Conservation (phyloP, 2,888 invertebrate species). For the Lithophane leautieri region DNA sequence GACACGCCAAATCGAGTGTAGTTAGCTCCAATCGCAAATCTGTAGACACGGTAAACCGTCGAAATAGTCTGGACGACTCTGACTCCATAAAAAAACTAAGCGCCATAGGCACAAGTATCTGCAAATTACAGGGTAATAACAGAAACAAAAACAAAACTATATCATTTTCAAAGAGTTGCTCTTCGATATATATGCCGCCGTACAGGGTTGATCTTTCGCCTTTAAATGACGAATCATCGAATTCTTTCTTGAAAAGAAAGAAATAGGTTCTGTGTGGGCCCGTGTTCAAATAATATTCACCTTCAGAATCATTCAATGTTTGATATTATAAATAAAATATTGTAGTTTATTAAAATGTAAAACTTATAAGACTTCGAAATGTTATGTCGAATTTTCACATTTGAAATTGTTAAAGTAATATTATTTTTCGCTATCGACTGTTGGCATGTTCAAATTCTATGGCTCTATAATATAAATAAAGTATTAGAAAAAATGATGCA, state of each 20-base stretch:
- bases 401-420: constrained; percentile 68
- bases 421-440: constrained; percentile 72
- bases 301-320: constrained; percentile 49
- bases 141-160: constrained; percentile 80
- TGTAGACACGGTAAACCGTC: constrained; percentile 75
- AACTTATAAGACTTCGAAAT: constrained; percentile 62
- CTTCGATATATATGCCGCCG: constrained; percentile 84
- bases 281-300: constrained; percentile 54
- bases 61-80: constrained; percentile 75
- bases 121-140: constrained; percentile 82
- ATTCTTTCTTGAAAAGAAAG: constrained; percentile 70
- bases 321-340: constrained; percentile 50
- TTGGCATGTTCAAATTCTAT: constrained; percentile 81
- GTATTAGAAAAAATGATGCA: constrained; percentile 58
- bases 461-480: constrained; percentile 55
- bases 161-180: constrained; percentile 84
- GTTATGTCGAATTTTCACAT: constrained; percentile 65
- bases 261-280: constrained; percentile 56
- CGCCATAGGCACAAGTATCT: constrained; percentile 86
- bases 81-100: constrained; percentile 85
- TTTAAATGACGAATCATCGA: constrained; percentile 77
- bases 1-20: constrained; percentile 82
- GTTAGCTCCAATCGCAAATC: constrained; percentile 74
- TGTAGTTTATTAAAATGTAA: constrained; percentile 48
- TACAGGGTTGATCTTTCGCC: constrained; percentile 83